Evolutionary conservation across 2,888 invertebrate species (phyloP).

Genomic region (Abrostola triplasia): DNA sequence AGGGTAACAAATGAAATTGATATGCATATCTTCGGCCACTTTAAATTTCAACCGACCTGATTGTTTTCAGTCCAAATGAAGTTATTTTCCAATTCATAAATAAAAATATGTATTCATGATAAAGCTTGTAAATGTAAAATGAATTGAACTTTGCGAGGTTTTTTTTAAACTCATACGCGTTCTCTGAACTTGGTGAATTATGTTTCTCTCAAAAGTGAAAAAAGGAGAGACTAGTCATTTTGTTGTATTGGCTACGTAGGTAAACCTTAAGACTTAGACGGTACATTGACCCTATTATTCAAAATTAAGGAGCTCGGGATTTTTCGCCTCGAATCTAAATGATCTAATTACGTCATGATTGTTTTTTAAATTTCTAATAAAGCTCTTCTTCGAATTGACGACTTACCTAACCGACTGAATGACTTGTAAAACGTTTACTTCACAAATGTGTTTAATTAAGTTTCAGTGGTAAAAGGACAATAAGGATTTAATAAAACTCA

Average conservation of each 20-base stretch:
- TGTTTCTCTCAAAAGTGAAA: not conserved
- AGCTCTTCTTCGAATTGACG: conserved; percentile 8
- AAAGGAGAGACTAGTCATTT: conserved; percentile 5
- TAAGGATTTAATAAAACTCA: too few species aligned
- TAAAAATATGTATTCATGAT: not conserved
- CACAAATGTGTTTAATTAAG: too few species aligned
- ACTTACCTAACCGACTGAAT: conserved; percentile 4
- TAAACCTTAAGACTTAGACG: conserved; percentile 10
- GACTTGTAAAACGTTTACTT: not conserved
- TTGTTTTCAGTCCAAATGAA: not conserved
- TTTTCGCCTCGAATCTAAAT: conserved; percentile 19
- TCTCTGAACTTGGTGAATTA: not conserved
- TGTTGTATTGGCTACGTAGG: conserved; percentile 18
- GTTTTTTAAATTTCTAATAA: conserved; percentile 19
- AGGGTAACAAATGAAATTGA: not conserved
- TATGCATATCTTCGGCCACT: not conserved
- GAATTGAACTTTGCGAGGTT: not conserved
- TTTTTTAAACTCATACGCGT: not conserved
- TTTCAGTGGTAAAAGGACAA: too few species aligned
- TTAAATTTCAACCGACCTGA: not conserved
- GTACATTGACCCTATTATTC: conserved; percentile 21
- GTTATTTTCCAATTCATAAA: conserved; percentile 1
- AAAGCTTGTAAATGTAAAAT: not conserved
- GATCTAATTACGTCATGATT: conserved; percentile 25
- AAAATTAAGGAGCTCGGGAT: conserved; percentile 19